phyloP scores from a whole-genome alignment of 2,888 invertebrate species.

The Elysia crispata region DNA sequence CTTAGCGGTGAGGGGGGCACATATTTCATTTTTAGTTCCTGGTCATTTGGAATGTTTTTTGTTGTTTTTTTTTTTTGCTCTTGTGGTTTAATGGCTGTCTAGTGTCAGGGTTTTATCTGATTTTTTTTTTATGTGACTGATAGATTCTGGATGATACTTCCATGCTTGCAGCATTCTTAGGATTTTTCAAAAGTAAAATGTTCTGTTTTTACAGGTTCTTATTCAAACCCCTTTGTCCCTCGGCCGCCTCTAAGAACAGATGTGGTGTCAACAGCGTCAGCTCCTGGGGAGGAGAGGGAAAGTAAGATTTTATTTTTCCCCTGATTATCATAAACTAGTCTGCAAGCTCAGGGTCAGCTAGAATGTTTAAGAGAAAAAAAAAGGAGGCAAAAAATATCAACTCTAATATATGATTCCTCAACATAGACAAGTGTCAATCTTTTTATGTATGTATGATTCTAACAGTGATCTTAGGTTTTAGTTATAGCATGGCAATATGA shows the following conservation, averaged over 20 bases:
- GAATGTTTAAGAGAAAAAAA: no score
- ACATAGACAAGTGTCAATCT: no score
- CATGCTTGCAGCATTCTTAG: not conserved
- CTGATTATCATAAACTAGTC: not conserved
- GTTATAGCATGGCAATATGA: no score
- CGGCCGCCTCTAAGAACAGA: slow-evolving; percentile 62
- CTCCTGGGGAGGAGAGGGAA: slow-evolving; percentile 43
- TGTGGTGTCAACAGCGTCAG: slow-evolving; percentile 58
- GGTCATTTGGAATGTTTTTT: no score
- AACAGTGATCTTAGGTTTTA: no score
- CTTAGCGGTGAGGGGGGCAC: no score
- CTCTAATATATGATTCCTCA: no score
- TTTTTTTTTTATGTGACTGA: not conserved
- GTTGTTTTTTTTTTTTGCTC: not conserved
- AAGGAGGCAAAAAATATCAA: no score
- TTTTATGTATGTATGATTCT: no score
- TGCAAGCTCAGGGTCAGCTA: no score
- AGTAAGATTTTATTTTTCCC: slow-evolving; percentile 42
- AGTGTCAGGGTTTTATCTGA: not conserved
- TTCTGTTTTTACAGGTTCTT: slow-evolving; percentile 51
- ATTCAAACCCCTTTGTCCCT: slow-evolving; percentile 64
- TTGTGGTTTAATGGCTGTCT: not conserved
- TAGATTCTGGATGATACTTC: not conserved
- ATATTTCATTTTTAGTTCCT: no score
- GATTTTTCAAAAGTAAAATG: no score